Conservation (phyloP, 2,888 invertebrate species). For the Eumerus sabulonum region DNA sequence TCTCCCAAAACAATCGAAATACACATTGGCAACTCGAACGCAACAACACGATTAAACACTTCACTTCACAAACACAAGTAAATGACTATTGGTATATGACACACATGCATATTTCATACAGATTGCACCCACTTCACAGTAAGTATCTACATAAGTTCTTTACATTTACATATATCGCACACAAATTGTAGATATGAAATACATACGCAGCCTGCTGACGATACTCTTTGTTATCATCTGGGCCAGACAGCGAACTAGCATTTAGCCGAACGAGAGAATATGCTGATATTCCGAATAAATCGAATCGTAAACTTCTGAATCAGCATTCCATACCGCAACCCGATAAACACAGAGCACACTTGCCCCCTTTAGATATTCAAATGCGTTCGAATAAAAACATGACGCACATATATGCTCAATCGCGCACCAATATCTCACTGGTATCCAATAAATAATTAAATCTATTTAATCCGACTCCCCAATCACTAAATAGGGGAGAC, state of each 20-base stretch:
- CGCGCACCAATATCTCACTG: too few species aligned
- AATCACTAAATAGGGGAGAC: too few species aligned
- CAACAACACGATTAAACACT: slow-evolving; percentile 14
- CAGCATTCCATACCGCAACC: too few species aligned
- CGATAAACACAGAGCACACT: too few species aligned
- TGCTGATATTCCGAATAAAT: slow-evolving; percentile 28
- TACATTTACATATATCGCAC: slow-evolving; percentile 31
- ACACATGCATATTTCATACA: slow-evolving; percentile 26
- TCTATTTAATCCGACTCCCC: too few species aligned
- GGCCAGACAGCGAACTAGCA: slow-evolving; percentile 9
- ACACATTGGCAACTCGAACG: neutral
- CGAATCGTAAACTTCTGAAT: too few species aligned
- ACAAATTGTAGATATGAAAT: slow-evolving; percentile 13
- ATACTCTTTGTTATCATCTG: slow-evolving; percentile 58
- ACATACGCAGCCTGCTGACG: slow-evolving; percentile 14
- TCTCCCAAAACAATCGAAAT: too few species aligned
- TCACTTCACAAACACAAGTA: neutral
- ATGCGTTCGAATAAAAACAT: too few species aligned
- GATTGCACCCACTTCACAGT: slow-evolving; percentile 57
- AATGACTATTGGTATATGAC: slow-evolving; percentile 10
- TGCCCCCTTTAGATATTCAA: too few species aligned
- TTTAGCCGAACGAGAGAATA: slow-evolving; percentile 26
- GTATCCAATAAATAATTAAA: too few species aligned
- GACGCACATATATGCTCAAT: too few species aligned
- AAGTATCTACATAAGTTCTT: slow-evolving; percentile 12